Percentiles rank a stretch among this genome's conserved stretches.
These are phyloP conservation scores for Dreissena polymorpha DNA, from an alignment of 1,140 invertebrate genomes.

Conservation along the genomic window DNA sequence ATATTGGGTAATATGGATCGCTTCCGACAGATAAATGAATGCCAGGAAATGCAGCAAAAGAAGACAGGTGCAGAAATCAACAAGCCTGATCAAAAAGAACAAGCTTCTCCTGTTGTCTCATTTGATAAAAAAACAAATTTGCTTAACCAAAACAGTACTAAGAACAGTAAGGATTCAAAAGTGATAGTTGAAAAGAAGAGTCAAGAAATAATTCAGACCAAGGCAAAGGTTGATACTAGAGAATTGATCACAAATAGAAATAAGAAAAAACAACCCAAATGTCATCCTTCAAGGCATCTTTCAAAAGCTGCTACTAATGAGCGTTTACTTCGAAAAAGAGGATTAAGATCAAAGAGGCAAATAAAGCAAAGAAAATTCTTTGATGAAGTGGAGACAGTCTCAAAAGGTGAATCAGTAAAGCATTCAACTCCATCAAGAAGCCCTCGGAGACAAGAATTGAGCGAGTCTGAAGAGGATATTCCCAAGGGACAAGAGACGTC, in stretches of 20 bases:
- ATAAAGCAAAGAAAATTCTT: constrained; percentile 38
- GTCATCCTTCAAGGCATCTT: not conserved
- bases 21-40: not conserved
- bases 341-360: constrained; percentile 17
- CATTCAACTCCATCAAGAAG: not conserved
- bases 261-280: too few species aligned
- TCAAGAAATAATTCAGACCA: not conserved
- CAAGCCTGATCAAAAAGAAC: not conserved
- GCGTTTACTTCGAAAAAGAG: not conserved
- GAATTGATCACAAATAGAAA: not conserved
- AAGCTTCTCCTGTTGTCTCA: not conserved
- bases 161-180: not conserved
- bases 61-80: not conserved
- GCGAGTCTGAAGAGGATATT: not conserved
- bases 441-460: not conserved
- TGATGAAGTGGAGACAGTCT: constrained; percentile 36
- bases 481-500: not conserved
- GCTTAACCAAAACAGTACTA: not conserved
- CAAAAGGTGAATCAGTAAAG: not conserved
- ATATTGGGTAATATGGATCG: not conserved
- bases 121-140: too few species aligned
- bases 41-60: not conserved
- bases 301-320: not conserved
- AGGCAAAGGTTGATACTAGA: not conserved
- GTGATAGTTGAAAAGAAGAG: not conserved